Conservation (phyloP, 2,797 vertebrate species). For the Halcyon smyrnensis region DNA sequence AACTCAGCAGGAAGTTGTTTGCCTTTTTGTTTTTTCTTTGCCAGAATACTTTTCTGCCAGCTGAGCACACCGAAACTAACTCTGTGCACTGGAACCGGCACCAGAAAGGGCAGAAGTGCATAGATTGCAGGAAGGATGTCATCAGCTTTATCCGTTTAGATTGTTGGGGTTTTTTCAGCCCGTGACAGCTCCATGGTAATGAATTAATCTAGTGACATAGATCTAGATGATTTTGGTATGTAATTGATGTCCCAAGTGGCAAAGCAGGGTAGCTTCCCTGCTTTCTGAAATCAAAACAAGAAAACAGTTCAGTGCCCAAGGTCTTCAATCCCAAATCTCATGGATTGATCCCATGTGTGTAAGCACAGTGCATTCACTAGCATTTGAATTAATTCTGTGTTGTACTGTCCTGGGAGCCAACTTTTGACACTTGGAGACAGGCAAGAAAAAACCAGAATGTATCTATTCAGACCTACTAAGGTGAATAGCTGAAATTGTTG, state of each 20-base stretch:
- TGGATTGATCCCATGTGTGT: not conserved
- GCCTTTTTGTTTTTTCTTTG: not conserved
- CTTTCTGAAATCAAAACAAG: not conserved
- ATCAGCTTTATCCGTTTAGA: not conserved
- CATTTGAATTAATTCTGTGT: not conserved
- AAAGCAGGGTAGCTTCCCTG: not conserved
- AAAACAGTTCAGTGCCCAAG: not conserved
- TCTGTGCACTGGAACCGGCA: not conserved
- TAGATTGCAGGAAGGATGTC: not conserved
- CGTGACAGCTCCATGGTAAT: not conserved
- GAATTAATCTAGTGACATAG: not conserved
- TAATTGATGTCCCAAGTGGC: not conserved
- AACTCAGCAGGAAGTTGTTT: constrained; percentile 53
- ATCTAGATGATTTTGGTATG: not conserved
- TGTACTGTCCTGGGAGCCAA: not conserved
- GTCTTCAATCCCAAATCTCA: not conserved
- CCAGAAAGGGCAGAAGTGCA: not conserved
- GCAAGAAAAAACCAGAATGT: not conserved
- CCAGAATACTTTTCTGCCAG: constrained; percentile 5
- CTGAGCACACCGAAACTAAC: not conserved
- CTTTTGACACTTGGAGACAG: not conserved
- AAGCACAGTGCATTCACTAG: not conserved
- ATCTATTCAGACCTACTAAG: not conserved
- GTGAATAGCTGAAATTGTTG: not conserved
- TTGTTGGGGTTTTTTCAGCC: not conserved